Conservation (phyloP, 2,888 invertebrate species). For the Apomyelois bistriatella region DNA sequence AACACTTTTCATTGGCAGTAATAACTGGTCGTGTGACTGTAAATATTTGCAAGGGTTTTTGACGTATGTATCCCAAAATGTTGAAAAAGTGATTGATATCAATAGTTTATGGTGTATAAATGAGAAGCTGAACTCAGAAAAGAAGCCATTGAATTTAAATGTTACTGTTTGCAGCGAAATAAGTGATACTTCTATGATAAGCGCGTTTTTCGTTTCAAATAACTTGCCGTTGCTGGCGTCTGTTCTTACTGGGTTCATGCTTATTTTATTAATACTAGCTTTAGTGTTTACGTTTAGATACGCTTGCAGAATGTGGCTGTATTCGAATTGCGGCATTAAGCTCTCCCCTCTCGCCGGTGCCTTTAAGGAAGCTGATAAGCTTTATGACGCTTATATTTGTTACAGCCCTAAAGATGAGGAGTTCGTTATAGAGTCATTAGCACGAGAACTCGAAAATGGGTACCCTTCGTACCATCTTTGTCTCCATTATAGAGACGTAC, state of each 20-base stretch:
- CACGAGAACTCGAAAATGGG: constrained; percentile 91
- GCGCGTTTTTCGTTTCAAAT: constrained; percentile 89
- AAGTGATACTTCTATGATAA: constrained; percentile 88
- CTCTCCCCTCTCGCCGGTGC: constrained; percentile 85
- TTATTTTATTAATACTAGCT: constrained; percentile 87
- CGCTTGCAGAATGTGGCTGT: constrained; percentile 92
- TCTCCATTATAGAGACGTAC: constrained; percentile 92
- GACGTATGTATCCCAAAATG: constrained; percentile 89
- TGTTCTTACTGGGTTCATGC: constrained; percentile 86
- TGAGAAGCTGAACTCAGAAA: constrained; percentile 83
- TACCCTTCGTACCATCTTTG: constrained; percentile 90
- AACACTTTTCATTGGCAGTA: constrained; percentile 88
- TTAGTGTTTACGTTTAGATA: constrained; percentile 92
- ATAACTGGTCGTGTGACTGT: constrained; percentile 94
- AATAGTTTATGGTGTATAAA: constrained; percentile 88
- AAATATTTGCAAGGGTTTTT: constrained; percentile 91
- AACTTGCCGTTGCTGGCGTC: constrained; percentile 91
- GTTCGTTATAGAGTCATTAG: constrained; percentile 91
- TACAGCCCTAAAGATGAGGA: constrained; percentile 96
- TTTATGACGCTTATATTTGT: constrained; percentile 95
- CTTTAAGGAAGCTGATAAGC: constrained; percentile 90
- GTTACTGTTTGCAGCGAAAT: constrained; percentile 92
- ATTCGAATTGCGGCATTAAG: constrained; percentile 91
- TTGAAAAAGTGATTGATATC: constrained; percentile 86
- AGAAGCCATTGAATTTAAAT: constrained; percentile 89